Conservation (phyloP, 2,797 vertebrate species). For the Anas bahamensis region DNA sequence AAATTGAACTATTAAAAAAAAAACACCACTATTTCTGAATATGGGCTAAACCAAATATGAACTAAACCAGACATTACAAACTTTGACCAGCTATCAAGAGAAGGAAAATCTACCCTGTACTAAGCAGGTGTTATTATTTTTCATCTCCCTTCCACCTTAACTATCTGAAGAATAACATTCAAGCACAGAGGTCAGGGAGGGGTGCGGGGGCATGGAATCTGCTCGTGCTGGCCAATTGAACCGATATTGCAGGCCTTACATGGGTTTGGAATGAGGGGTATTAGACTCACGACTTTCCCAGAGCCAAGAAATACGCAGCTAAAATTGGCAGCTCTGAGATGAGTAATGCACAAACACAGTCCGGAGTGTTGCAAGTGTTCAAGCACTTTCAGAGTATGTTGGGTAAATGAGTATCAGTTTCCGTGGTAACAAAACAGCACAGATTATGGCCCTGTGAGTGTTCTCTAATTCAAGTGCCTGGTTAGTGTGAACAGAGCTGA, state of each 20-base stretch:
- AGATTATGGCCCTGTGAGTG: not conserved
- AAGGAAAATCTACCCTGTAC: not conserved
- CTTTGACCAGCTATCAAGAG: not conserved
- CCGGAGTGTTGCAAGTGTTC: not conserved
- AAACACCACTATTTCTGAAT: not conserved
- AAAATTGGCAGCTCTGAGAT: constrained; percentile 60
- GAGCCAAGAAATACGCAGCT: constrained; percentile 73
- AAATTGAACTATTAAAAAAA: not conserved
- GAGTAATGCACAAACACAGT: constrained; percentile 62
- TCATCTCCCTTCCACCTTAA: not conserved
- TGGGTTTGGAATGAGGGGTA: constrained; percentile 76
- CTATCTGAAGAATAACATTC: constrained; percentile 29
- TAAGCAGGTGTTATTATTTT: not conserved
- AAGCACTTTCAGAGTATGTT: constrained; percentile 27
- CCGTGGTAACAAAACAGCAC: constrained; percentile 48
- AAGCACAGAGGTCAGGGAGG: not conserved
- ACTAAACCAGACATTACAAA: not conserved
- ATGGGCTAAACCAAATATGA: not conserved
- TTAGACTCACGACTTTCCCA: not conserved
- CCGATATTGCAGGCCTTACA: constrained; percentile 67
- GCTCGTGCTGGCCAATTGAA: not conserved
- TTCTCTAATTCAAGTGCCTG: not conserved
- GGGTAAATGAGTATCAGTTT: constrained; percentile 62
- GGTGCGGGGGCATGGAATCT: no score
- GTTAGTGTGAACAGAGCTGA: not conserved